Percentiles rank a stretch among this genome's conserved stretches.
phyloP scores from a whole-genome alignment of 2,797 vertebrate species.

The Scleropages formosus region DNA sequence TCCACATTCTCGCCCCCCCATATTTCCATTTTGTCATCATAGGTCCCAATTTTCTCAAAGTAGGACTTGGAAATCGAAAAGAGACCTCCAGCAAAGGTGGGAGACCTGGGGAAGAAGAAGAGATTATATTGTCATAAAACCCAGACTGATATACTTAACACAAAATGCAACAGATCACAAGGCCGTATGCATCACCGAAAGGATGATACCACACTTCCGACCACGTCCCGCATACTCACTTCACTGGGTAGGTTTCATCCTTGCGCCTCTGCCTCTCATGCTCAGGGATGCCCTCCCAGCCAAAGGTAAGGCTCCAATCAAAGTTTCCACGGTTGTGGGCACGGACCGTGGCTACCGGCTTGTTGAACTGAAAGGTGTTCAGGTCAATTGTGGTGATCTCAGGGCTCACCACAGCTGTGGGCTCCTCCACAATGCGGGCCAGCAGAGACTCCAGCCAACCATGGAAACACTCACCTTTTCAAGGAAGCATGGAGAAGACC shows the following conservation, averaged over 20 bases:
- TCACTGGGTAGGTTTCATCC: slow-evolving; percentile 92
- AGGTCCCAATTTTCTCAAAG: slow-evolving; percentile 92
- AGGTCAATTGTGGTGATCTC: slow-evolving; percentile 89
- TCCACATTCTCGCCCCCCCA: slow-evolving; percentile 97
- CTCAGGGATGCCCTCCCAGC: slow-evolving; percentile 82
- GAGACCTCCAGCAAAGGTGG: slow-evolving; percentile 90
- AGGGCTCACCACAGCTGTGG: slow-evolving; percentile 86
- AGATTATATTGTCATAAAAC: not conserved
- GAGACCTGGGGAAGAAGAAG: slow-evolving; percentile 71
- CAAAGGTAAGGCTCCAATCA: slow-evolving; percentile 90
- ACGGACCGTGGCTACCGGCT: slow-evolving; percentile 68
- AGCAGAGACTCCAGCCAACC: slow-evolving; percentile 93
- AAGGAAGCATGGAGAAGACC: not conserved
- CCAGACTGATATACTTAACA: not conserved
- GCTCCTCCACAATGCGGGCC: slow-evolving; percentile 84
- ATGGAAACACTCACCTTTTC: slow-evolving; percentile 88
- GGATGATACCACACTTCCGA: too few species aligned
- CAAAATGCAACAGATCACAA: not conserved
- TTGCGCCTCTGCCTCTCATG: slow-evolving; percentile 76
- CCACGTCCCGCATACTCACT: slow-evolving; percentile 65
- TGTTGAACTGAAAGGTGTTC: slow-evolving; percentile 82
- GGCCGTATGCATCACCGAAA: not conserved
- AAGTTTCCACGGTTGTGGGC: slow-evolving; percentile 89
- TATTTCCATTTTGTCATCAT: slow-evolving; percentile 97
- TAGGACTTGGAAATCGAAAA: slow-evolving; percentile 90